These are phyloP conservation scores for Zosterops borbonicus DNA, from an alignment of 2,113 vertebrate species.

Conservation along the genomic window DNA sequence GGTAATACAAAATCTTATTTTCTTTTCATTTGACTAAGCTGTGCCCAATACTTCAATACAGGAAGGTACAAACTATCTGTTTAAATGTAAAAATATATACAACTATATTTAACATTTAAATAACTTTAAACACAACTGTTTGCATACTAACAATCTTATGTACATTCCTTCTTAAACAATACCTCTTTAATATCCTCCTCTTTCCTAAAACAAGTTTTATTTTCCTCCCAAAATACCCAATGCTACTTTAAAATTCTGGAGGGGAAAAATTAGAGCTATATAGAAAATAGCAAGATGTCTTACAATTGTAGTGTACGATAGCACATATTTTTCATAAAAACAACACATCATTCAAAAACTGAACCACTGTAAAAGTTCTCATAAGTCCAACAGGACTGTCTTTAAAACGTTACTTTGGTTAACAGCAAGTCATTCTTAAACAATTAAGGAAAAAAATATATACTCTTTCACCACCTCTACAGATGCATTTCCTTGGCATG, in stretches of 20 bases:
- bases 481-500: constrained; percentile 38
- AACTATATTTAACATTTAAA: constrained; percentile 79
- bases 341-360: constrained; percentile 36
- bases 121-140: constrained; percentile 70
- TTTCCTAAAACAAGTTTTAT: constrained; percentile 47
- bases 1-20: background rate
- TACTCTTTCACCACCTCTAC: constrained; percentile 34
- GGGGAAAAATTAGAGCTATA: constrained; percentile 13
- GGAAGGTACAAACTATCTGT: constrained; percentile 57
- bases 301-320: constrained; percentile 19
- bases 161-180: constrained; percentile 74
- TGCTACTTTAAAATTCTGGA: constrained; percentile 59
- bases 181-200: constrained; percentile 59
- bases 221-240: constrained; percentile 60
- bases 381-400: constrained; percentile 17
- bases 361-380: constrained; percentile 9
- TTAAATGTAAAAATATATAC: constrained; percentile 77
- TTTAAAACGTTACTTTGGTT: constrained; percentile 73
- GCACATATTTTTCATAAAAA: constrained; percentile 21
- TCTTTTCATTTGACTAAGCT: constrained; percentile 10
- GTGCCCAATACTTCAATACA: constrained; percentile 23
- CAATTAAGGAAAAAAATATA: constrained; percentile 42
- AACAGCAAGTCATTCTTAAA: constrained; percentile 69
- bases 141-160: constrained; percentile 68
- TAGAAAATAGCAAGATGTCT: constrained; percentile 56